phyloP scores from a whole-genome alignment of 2,113 vertebrate genomes.

The Madoqua kirkii region DNA sequence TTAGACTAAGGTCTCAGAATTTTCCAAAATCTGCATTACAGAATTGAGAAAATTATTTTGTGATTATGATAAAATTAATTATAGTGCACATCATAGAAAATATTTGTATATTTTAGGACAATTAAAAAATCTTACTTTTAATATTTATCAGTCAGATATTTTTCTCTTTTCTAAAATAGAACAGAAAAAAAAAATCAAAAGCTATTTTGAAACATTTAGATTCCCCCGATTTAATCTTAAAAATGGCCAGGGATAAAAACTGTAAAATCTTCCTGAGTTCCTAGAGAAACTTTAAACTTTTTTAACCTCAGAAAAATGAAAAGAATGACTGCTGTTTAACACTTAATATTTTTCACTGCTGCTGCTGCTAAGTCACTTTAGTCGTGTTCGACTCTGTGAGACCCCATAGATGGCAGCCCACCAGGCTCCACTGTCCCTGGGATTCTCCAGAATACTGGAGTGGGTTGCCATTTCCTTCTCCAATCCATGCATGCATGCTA shows the following conservation, averaged over 20 bases:
- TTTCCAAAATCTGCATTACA: neutral
- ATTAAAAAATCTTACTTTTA: neutral
- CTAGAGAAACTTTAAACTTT: neutral
- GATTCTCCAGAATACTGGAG: neutral
- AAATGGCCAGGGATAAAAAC: neutral
- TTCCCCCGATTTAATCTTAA: neutral
- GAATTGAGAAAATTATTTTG: neutral
- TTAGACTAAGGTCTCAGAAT: neutral
- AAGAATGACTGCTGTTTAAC: neutral
- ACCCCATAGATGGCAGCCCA: neutral
- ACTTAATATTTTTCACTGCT: neutral
- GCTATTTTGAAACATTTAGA: neutral
- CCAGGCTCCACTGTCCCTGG: too few relatives aligned
- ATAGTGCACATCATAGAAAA: neutral
- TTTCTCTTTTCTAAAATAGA: neutral
- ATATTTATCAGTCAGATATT: neutral
- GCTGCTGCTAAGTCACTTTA: neutral
- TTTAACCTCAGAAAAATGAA: neutral
- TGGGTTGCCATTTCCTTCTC: neutral
- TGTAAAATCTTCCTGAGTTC: neutral
- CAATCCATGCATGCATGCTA: neutral
- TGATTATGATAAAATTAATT: neutral
- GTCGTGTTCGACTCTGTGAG: fast-evolving
- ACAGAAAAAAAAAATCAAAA: neutral
- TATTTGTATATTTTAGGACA: neutral